Conservation (phyloP, 2,888 invertebrate genomes). For the Pherbina coryleti region DNA sequence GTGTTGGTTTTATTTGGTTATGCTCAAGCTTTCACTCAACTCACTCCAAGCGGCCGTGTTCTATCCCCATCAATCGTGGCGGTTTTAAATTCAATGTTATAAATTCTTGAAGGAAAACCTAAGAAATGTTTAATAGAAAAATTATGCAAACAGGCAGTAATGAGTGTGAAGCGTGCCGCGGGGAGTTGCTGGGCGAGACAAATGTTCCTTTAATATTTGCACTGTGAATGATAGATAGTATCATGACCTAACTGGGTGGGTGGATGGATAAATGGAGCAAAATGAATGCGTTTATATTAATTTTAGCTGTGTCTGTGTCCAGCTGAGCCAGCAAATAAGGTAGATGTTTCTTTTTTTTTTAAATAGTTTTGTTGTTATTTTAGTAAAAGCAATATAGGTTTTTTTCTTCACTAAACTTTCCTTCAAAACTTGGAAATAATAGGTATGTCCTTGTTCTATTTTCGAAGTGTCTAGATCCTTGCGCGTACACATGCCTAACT, state of each 20-base stretch:
- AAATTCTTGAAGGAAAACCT: constrained; percentile 6
- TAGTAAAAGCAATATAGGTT: background rate
- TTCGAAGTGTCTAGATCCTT: too few species aligned
- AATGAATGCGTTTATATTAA: too few species aligned
- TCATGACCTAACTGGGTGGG: background rate
- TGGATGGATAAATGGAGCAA: background rate
- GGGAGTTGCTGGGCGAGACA: background rate
- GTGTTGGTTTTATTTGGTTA: background rate
- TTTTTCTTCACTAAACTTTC: too few species aligned
- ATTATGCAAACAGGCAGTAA: constrained; percentile 45
- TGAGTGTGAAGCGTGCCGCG: background rate
- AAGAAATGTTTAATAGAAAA: constrained; percentile 47
- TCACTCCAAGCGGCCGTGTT: too few species aligned
- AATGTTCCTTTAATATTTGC: background rate
- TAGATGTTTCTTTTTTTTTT: background rate
- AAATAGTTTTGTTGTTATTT: background rate
- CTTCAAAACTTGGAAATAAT: too few species aligned
- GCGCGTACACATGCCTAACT: background rate
- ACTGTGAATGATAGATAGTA: background rate
- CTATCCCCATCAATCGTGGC: too few species aligned
- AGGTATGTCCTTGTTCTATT: too few species aligned
- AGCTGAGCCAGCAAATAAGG: background rate
- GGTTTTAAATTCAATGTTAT: too few species aligned
- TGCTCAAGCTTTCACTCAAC: too few species aligned
- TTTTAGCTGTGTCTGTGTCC: background rate